Conservation (phyloP, 2,888 invertebrate species). For the Spisula solida region DNA sequence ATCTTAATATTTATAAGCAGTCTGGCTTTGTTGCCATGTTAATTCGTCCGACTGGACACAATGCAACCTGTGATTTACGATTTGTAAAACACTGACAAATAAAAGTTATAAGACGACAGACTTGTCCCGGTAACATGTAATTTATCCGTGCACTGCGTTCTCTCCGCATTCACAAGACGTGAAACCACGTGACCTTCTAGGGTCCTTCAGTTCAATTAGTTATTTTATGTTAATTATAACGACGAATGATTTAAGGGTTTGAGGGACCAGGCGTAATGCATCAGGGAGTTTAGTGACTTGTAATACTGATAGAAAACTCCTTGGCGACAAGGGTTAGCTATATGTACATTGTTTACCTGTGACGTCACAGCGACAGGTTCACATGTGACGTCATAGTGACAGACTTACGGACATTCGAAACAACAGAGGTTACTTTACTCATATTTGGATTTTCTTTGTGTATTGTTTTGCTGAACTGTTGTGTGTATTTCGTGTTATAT, state of each 20-base stretch:
- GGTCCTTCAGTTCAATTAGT: neutral
- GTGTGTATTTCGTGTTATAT: too few relatives aligned
- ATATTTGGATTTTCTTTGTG: too few relatives aligned
- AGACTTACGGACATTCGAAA: neutral
- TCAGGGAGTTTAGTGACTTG: too few relatives aligned
- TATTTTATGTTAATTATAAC: constrained; percentile 1
- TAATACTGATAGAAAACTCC: neutral
- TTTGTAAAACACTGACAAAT: neutral
- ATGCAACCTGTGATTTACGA: constrained; percentile 38
- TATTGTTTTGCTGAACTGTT: too few relatives aligned
- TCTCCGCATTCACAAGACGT: neutral
- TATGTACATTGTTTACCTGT: neutral
- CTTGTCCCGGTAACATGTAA: neutral
- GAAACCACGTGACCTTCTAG: neutral
- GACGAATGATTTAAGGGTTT: neutral
- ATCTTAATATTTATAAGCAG: constrained; percentile 54
- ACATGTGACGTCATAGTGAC: neutral
- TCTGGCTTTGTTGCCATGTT: constrained; percentile 36
- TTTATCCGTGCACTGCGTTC: neutral
- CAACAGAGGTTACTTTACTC: too few relatives aligned
- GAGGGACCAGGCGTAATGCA: too few relatives aligned
- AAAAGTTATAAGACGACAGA: neutral
- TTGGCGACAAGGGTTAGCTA: neutral
- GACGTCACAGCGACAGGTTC: neutral
- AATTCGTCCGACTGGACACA: constrained; percentile 27